A percentile compares a stretch with the other conserved stretches of the same genome.
These are phyloP conservation scores for Rhagologus leucostigma DNA, from an alignment of 2,113 vertebrate species.

Conservation along the genomic window DNA sequence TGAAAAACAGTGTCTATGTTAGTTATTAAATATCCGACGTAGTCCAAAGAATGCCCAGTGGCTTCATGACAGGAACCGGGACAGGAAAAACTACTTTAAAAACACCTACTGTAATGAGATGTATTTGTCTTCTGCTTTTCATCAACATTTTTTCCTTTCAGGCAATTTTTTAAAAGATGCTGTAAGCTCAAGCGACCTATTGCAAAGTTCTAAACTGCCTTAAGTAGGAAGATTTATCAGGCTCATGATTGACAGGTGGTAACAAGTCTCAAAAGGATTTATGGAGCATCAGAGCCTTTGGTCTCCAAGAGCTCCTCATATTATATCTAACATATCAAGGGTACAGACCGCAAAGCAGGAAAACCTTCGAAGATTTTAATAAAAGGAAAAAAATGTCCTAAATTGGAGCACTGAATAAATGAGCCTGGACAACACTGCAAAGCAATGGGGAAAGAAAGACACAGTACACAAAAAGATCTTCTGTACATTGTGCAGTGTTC, in stretches of 20 bases:
- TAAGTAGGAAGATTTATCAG: constrained; percentile 32
- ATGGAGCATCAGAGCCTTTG: background rate
- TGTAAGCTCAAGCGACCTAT: background rate
- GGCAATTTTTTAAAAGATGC: background rate
- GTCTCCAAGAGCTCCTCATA: background rate
- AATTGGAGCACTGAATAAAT: background rate
- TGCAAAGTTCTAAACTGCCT: constrained; percentile 41
- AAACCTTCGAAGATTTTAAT: constrained; percentile 1
- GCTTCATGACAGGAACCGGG: background rate
- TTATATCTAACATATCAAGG: background rate
- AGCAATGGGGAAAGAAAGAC: background rate
- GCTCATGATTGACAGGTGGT: constrained; percentile 10
- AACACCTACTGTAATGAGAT: background rate
- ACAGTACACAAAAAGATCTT: background rate
- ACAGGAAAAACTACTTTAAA: background rate
- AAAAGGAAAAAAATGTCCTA: background rate
- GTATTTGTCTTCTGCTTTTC: constrained; percentile 3
- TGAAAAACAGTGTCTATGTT: background rate
- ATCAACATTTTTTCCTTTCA: constrained; percentile 5
- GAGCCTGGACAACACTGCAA: background rate
- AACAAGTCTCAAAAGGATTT: constrained; percentile 11
- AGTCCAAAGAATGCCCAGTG: background rate
- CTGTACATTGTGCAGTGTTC: background rate
- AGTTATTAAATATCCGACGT: background rate
- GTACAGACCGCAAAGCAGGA: background rate